Evolutionary conservation across 2,797 vertebrate genomes (phyloP).

Genomic region (Tauraco hartlaubi): DNA sequence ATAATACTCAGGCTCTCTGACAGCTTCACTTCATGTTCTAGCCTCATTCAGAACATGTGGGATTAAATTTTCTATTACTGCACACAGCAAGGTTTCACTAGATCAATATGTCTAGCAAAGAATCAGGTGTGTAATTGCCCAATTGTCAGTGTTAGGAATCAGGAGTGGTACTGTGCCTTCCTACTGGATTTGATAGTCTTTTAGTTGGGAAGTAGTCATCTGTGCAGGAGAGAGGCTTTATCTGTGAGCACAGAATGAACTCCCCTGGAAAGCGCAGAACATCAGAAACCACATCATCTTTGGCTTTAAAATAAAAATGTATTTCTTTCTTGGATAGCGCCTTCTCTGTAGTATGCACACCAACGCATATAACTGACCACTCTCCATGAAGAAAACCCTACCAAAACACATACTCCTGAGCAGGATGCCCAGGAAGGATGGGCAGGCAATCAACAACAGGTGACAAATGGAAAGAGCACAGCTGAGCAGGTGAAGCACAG

Average conservation of each 20-base stretch:
- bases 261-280: fast-evolving
- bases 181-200: neutral
- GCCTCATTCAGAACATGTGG: neutral
- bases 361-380: neutral
- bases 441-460: neutral
- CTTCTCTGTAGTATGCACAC: neutral
- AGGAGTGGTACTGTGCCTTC: neutral
- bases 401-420: neutral
- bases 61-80: neutral
- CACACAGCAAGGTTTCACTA: neutral
- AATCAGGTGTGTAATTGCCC: neutral
- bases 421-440: neutral
- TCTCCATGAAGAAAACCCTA: neutral
- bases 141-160: neutral
- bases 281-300: neutral
- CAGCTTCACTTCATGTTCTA: neutral
- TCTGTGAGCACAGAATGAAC: neutral
- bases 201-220: neutral
- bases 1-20: neutral
- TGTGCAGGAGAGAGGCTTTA: neutral
- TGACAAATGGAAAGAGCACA: neutral
- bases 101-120: neutral
- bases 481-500: neutral
- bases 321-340: neutral
- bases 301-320: neutral